Conservation (phyloP, 2,797 vertebrate species). For the Acrossocheilus fasciatus region DNA sequence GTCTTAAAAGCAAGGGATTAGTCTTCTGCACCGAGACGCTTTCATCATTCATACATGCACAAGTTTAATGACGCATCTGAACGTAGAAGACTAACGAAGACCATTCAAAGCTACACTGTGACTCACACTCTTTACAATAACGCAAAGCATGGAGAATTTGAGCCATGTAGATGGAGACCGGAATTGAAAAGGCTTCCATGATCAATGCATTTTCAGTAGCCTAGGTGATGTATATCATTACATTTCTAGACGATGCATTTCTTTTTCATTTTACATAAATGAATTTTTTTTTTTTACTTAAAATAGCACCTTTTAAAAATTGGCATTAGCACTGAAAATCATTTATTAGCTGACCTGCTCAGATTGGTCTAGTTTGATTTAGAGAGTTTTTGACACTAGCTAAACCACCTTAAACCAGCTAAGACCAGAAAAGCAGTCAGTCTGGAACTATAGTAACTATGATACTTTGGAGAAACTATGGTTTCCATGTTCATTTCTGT, state of each 20-base stretch:
- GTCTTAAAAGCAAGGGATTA: conserved; percentile 7
- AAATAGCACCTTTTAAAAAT: background rate
- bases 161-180: background rate
- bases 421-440: background rate
- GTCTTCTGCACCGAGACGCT: background rate
- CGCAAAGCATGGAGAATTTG: background rate
- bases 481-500: conserved; percentile 5
- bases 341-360: background rate
- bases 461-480: background rate
- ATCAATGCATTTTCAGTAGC: background rate
- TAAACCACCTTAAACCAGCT: background rate
- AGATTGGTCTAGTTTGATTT: background rate
- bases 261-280: background rate
- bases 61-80: conserved; percentile 19
- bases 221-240: background rate
- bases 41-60: background rate
- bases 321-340: background rate
- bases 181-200: background rate
- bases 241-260: conserved; percentile 5
- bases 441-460: background rate
- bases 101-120: background rate
- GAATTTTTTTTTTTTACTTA: too few species aligned
- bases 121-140: conserved; percentile 3
- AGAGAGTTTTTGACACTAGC: background rate
- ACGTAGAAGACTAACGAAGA: background rate